These are phyloP conservation scores for Lepidonotus clava DNA, from an alignment of 2,888 invertebrate genomes.

Conservation along the genomic window DNA sequence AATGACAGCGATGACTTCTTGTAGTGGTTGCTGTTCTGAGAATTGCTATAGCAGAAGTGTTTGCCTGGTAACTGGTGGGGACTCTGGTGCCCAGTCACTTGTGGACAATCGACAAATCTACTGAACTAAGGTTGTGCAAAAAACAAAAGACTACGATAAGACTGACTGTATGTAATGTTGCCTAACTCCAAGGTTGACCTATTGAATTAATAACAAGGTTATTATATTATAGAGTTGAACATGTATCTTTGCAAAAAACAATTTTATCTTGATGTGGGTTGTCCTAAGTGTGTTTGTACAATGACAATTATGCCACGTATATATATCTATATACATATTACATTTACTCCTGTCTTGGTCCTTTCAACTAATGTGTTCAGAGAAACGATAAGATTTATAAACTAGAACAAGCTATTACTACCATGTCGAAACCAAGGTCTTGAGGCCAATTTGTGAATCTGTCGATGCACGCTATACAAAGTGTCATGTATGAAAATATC, in stretches of 20 bases:
- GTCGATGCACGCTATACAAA: conserved; percentile 11
- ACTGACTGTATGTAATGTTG: conserved; percentile 30
- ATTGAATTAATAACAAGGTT: conserved; percentile 1
- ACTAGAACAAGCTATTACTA: conserved; percentile 21
- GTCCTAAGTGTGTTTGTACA: conserved; percentile 48
- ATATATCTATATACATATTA: conserved; percentile 10
- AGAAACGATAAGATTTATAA: conserved; percentile 6
- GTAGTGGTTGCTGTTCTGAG: not conserved
- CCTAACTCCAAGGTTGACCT: conserved; percentile 4
- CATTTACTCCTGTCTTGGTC: conserved; percentile 11
- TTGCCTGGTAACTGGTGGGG: conserved; percentile 36
- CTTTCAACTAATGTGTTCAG: conserved; percentile 39
- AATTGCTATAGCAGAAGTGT: not conserved
- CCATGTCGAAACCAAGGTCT: conserved; percentile 41
- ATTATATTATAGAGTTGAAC: conserved; percentile 32
- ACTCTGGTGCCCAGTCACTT: conserved; percentile 51
- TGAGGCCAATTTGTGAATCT: conserved; percentile 21
- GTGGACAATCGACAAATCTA: conserved; percentile 41
- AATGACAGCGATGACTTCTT: not conserved
- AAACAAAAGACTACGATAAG: conserved; percentile 18
- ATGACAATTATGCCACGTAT: conserved; percentile 40
- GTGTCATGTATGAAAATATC: not conserved
- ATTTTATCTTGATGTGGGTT: conserved; percentile 44
- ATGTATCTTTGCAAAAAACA: conserved; percentile 54
- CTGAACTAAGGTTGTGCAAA: conserved; percentile 48